These are phyloP conservation scores for Hyles vespertilio DNA, from an alignment of 1,140 invertebrate genomes.

Conservation along the genomic window DNA sequence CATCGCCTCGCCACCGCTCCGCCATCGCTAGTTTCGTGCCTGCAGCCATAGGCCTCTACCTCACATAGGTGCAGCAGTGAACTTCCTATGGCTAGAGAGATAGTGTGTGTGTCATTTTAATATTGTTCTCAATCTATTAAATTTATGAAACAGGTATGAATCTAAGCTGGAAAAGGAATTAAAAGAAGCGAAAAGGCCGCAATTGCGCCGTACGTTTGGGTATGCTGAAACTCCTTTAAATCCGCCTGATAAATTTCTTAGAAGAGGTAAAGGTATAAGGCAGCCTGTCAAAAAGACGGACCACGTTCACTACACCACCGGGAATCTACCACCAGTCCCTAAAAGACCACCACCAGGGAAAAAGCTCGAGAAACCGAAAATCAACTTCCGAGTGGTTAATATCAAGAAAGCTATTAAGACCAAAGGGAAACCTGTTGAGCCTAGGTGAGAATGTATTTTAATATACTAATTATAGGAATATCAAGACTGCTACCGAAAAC, in stretches of 20 bases:
- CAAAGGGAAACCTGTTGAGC: slow-evolving; percentile 70
- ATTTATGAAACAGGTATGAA: slow-evolving; percentile 45
- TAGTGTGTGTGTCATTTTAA: too few species aligned
- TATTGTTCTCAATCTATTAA: background rate
- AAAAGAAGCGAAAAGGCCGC: slow-evolving; percentile 51
- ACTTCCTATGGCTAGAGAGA: too few species aligned
- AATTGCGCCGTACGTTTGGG: slow-evolving; percentile 77
- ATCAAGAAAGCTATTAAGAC: slow-evolving; percentile 74
- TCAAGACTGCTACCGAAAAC: too few species aligned
- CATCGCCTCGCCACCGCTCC: too few species aligned
- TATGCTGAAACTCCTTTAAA: slow-evolving; percentile 75
- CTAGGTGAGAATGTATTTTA: slow-evolving; percentile 35
- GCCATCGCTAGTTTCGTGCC: too few species aligned
- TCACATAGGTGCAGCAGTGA: too few species aligned
- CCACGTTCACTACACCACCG: slow-evolving; percentile 59
- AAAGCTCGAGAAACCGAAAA: slow-evolving; percentile 35
- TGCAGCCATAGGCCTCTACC: too few species aligned
- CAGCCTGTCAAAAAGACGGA: slow-evolving; percentile 68
- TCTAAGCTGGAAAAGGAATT: slow-evolving; percentile 59
- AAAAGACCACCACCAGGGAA: slow-evolving; percentile 41
- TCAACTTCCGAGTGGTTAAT: slow-evolving; percentile 77
- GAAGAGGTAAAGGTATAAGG: slow-evolving; percentile 75
- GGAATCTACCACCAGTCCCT: slow-evolving; percentile 69
- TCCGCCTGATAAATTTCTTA: slow-evolving; percentile 76
- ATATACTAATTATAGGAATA: too few species aligned